Evolutionary conservation across 92 coral and sea anemone genomes (phyloP), one percentile per base, ranked within the genome.

Genomic region (Bergia puertoricense): DNA sequence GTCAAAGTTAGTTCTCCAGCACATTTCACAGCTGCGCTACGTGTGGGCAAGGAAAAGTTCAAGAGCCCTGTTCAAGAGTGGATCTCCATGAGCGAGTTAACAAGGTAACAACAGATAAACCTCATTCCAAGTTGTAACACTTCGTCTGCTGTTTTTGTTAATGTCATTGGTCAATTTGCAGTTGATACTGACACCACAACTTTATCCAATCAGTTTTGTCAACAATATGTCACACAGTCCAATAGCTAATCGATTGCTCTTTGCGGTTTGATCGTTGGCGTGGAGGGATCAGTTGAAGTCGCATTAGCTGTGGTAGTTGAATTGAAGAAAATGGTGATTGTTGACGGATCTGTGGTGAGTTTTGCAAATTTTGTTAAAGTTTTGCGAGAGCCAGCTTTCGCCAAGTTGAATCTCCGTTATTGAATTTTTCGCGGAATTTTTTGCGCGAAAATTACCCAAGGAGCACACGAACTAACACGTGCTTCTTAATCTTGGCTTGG

Each of bases 291-390:
- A 40, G 80, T 15, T 18, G 4, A 42, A 14, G 30, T 15, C 2
- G 0, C 48, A 38, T 1, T 11, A 54, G 69, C 22, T 0, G 6
- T 23, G 20, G 54, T 54, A 41, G 54, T 9, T 0, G 10, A 71
- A 1, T 20, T 44, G 86, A 7, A 51, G 65, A 67, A 66, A 46
- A 84, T 84, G 87, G 87, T 84, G 13, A 30, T 46, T 71, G 23
- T 73, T 1, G 87, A 84, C 66, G 87, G 87, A 36, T 71, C 65
- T 84, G 87, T 84, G 67, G 87, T 84, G 68, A 71, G 87, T 84
- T 23, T 10, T 43, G 16, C 3, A 23, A 14, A 0, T 73, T 39
- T 73, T 73, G 1, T 2, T 10, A 11, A 13, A 54, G 11, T 57
- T 57, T 22, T 62, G 30, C 6, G 18, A 18, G n/a, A 22, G 7